Percentiles rank a stretch among this genome's conserved stretches.
Conservation (phyloP, 2,888 invertebrate genomes). For the Crioceris asparagi region DNA sequence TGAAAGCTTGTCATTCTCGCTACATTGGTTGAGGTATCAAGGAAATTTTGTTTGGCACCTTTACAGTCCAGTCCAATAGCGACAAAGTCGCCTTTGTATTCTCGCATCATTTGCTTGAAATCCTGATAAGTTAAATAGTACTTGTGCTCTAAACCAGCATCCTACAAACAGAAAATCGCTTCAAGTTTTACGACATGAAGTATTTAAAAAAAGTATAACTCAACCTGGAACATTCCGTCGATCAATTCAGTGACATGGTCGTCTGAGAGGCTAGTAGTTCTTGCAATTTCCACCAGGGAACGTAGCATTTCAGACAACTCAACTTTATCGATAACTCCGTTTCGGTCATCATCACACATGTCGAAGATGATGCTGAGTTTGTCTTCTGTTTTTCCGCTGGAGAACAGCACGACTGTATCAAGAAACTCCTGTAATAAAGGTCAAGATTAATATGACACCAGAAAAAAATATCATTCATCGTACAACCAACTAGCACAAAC, state of each 20-base stretch:
- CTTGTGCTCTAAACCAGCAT: constrained; percentile 82
- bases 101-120: constrained; percentile 93
- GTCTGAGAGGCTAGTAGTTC: constrained; percentile 82
- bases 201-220: too few relatives aligned
- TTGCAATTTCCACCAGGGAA: constrained; percentile 84
- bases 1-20: constrained; percentile 93
- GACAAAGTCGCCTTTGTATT: constrained; percentile 90
- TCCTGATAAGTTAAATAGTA: constrained; percentile 83
- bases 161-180: constrained; percentile 41
- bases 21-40: constrained; percentile 89
- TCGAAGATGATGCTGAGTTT: constrained; percentile 91
- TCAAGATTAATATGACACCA: too few relatives aligned
- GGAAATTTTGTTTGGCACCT: constrained; percentile 89
- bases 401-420: constrained; percentile 86
- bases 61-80: constrained; percentile 91
- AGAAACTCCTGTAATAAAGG: constrained; percentile 76
- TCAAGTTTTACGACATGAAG: too few relatives aligned
- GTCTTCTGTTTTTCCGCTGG: constrained; percentile 85
- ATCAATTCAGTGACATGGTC: constrained; percentile 86
- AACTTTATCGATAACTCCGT: constrained; percentile 87
- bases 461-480: too few relatives aligned
- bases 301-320: constrained; percentile 90
- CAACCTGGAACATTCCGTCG: constrained; percentile 84
- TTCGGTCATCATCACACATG: constrained; percentile 94
- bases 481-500: too few relatives aligned